Evolutionary conservation across 64 coral and sea anemone species (phyloP), one percentile per base, ranked within the genome.

Genomic region (Pachyseris speciosa): DNA sequence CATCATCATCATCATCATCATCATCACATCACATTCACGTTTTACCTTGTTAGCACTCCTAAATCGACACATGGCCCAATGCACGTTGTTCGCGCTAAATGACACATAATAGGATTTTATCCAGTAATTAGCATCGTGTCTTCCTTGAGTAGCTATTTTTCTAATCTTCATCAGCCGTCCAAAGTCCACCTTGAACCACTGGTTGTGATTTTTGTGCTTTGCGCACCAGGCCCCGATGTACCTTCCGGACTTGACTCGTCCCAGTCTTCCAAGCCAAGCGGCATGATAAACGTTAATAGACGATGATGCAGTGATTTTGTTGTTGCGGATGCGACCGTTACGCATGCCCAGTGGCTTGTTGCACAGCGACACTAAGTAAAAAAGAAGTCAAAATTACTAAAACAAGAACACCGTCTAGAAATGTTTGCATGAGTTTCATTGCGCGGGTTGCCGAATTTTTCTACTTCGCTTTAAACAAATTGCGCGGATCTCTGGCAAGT

Each of bases 181-280:
- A 51, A 96, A 96, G 77, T 96, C 94, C 4, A 96, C 72, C 45
- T 89, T 92, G n/a, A 96, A 89, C 94, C 94, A 96, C 38, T 96
- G 94, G 22, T 85, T 48, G 38, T 86, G 49, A 32, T 96, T 96
- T 45, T 65, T 93, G 17, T 93, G 58, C 50, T 67, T 93, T 29
- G 91, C 50, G 27, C 74, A 64, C 92, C 92, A 94, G 1, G 85
- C 92, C 0, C 85, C 92, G 9, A 88, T 87, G 22, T 72, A 26
- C 13, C 48, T 50, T 0, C 86, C 86, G 28, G 84, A 22, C 32
- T 87, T 88, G 9, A 16, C 78, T 38, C 60, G 64, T 7, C 31
- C 67, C 65, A 94, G 92, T 94, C 92, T 88, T 43, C 74, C 92
- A 26, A 89, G 59, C 64, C 29, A 67, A 4, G 64, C 92, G 5